Conservation (phyloP, 2,888 invertebrate genomes). For the Phaedon cochleariae region DNA sequence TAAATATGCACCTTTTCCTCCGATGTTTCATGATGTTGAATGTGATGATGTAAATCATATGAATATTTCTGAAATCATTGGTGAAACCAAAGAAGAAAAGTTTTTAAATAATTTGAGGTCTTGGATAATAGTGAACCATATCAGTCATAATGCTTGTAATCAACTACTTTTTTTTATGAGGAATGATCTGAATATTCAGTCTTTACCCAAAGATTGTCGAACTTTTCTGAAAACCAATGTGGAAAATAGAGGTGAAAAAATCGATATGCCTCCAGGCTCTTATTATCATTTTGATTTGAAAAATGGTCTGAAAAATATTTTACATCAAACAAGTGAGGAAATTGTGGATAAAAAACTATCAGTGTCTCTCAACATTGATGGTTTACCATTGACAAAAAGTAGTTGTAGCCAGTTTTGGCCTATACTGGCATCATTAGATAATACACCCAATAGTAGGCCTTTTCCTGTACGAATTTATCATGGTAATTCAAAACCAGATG, state of each 20-base stretch:
- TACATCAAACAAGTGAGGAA: background rate
- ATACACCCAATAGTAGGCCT: conserved; percentile 9
- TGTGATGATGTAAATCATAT: background rate
- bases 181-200: background rate
- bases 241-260: conserved; percentile 6
- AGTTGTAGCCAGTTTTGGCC: conserved; percentile 45
- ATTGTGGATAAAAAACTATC: conserved; percentile 5
- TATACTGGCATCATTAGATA: conserved; percentile 30
- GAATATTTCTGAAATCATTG: background rate
- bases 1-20: background rate
- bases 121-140: background rate
- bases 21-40: too few species aligned
- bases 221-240: conserved; percentile 1
- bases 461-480: conserved; percentile 30
- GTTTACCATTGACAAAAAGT: conserved; percentile 41
- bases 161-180: background rate
- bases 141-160: background rate
- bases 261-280: background rate
- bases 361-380: conserved; percentile 41
- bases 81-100: background rate
- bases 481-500: conserved; percentile 35
- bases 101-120: background rate
- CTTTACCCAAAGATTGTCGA: conserved; percentile 14
- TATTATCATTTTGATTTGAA: conserved; percentile 20
- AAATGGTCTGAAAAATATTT: conserved; percentile 2